Evolutionary conservation across 2,888 invertebrate genomes (phyloP).

Genomic region (Sarcophaga carnaria): DNA sequence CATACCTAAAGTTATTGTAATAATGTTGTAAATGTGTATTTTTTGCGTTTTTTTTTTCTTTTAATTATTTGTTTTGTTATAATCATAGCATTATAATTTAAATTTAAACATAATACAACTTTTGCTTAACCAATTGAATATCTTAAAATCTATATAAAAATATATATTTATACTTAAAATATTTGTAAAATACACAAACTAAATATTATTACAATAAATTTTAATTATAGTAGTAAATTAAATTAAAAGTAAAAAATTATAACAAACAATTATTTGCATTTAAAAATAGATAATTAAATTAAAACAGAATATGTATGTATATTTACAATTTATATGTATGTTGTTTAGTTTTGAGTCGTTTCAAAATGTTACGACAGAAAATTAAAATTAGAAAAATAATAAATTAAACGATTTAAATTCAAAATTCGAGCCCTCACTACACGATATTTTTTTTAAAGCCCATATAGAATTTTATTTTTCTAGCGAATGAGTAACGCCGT

Average conservation of each 20-base stretch:
- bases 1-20: constrained; percentile 50
- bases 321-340: constrained; percentile 56
- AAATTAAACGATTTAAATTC: background rate
- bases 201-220: constrained; percentile 20
- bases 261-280: constrained; percentile 59
- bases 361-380: constrained; percentile 19
- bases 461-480: constrained; percentile 3
- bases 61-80: constrained; percentile 39
- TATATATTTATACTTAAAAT: constrained; percentile 56
- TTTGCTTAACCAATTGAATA: constrained; percentile 59
- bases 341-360: constrained; percentile 28
- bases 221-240: constrained; percentile 57
- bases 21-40: constrained; percentile 66
- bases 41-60: constrained; percentile 48
- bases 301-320: constrained; percentile 57
- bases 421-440: constrained; percentile 47
- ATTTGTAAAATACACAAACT: constrained; percentile 62
- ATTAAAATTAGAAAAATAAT: constrained; percentile 19
- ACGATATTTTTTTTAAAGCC: constrained; percentile 33
- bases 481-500: constrained; percentile 38
- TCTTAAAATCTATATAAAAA: constrained; percentile 66
- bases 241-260: constrained; percentile 51
- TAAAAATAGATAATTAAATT: constrained; percentile 44
- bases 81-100: constrained; percentile 64
- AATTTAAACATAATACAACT: constrained; percentile 67